phyloP scores from a whole-genome alignment of 2,888 invertebrate genomes.

The Chrysolina americana region DNA sequence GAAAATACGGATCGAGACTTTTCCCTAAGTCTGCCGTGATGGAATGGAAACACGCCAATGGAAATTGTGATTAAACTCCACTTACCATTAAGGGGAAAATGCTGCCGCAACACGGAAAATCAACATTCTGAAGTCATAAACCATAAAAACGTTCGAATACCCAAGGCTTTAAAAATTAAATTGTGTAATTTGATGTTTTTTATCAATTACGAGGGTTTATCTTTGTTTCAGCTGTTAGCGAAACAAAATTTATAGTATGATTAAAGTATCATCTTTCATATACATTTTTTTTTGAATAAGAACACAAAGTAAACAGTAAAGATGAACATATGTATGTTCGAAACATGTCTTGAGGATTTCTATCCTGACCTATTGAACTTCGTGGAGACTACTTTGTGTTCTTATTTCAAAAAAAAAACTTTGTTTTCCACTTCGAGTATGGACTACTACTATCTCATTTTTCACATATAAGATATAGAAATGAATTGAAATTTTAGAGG shows the following conservation, averaged over 20 bases:
- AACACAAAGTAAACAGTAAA: no score
- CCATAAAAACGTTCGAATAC: constrained; percentile 33
- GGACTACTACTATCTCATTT: no score
- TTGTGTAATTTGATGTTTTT: constrained; percentile 6
- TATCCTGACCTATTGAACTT: no score
- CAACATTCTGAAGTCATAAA: constrained; percentile 42
- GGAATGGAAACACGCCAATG: constrained; percentile 17
- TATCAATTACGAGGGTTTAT: constrained; percentile 3
- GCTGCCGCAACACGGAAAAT: constrained; percentile 34
- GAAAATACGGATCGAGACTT: background rate
- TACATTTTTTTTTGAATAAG: no score
- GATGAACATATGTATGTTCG: no score
- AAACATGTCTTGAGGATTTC: no score
- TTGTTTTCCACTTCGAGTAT: no score
- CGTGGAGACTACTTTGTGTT: no score
- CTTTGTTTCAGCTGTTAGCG: background rate
- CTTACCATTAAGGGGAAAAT: constrained; percentile 32
- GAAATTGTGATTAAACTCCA: constrained; percentile 36
- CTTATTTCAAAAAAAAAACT: no score
- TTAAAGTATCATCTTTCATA: no score
- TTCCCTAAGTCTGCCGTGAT: background rate
- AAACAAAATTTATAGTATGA: background rate
- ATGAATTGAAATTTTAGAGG: no score
- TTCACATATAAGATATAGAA: no score
- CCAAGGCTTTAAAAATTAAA: constrained; percentile 26